Percentiles rank a stretch among this genome's conserved stretches.
phyloP scores from a whole-genome alignment of 2,888 invertebrate species.

The Machimus rusticus region DNA sequence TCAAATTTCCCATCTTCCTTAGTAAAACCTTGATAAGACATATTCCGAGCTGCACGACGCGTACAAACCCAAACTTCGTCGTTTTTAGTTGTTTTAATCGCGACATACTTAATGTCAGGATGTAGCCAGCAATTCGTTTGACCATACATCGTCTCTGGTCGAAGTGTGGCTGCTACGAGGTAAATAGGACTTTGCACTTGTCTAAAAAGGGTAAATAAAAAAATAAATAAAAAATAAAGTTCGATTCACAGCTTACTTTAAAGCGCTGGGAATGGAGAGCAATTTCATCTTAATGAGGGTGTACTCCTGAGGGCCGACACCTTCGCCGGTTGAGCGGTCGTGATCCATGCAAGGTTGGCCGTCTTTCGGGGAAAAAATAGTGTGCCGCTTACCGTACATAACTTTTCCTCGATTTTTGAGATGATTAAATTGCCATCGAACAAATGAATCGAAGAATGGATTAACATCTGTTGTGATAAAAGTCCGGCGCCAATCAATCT shows the following conservation, averaged over 20 bases:
- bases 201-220: constrained; percentile 47
- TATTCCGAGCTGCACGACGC: constrained; percentile 87
- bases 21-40: constrained; percentile 94
- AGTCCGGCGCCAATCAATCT: constrained; percentile 98
- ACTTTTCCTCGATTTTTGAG: constrained; percentile 88
- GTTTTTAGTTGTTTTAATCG: constrained; percentile 74
- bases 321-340: constrained; percentile 94
- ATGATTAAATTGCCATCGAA: constrained; percentile 94
- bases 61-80: constrained; percentile 89
- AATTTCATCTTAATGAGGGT: constrained; percentile 94
- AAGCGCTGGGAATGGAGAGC: constrained; percentile 65
- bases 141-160: constrained; percentile 99
- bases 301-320: constrained; percentile 98
- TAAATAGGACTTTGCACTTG: constrained; percentile 55
- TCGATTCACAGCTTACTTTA: constrained; percentile 66
- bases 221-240: too few relatives aligned
- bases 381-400: constrained; percentile 95
- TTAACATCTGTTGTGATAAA: constrained; percentile 99
- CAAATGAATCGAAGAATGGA: constrained; percentile 97
- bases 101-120: constrained; percentile 93
- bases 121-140: constrained; percentile 99
- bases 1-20: constrained; percentile 79
- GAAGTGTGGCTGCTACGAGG: constrained; percentile 95
- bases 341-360: constrained; percentile 99
- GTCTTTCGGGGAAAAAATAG: constrained; percentile 95